A percentile compares a stretch with the other conserved stretches of the same genome.
These are phyloP conservation scores for Anser brachyrhynchus DNA, from an alignment of 2,113 vertebrate species.

Conservation along the genomic window DNA sequence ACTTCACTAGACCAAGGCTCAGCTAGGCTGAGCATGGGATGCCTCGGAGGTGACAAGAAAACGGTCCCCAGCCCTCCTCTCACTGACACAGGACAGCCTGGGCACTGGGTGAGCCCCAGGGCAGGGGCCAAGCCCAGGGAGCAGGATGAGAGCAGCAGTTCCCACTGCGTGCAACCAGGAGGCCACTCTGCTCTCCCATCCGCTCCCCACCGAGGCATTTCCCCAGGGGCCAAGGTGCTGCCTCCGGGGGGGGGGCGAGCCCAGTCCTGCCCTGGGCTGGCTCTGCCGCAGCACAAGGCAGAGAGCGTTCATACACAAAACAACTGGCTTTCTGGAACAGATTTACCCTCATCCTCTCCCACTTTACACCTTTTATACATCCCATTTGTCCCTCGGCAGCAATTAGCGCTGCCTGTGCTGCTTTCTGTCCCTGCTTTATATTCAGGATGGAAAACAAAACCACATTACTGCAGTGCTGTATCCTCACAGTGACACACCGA, in stretches of 20 bases:
- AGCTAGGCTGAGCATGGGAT: accelerated
- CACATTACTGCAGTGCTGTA: not conserved
- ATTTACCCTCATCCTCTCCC: not conserved
- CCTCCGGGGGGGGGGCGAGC: not conserved
- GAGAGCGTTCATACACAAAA: not conserved
- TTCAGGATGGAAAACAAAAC: not conserved
- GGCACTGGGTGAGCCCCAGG: not conserved
- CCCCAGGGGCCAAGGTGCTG: not conserved
- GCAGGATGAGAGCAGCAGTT: not conserved
- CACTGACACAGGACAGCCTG: accelerated
- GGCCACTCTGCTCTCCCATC: not conserved
- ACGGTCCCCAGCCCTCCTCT: not conserved
- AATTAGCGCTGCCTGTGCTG: not conserved
- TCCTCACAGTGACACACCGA: accelerated
- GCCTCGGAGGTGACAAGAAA: not conserved
- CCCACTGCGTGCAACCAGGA: not conserved
- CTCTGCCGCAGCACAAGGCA: accelerated
- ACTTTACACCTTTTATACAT: not conserved
- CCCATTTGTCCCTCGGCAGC: not conserved
- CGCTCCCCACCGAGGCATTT: not conserved
- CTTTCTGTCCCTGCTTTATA: not conserved
- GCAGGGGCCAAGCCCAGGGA: not conserved
- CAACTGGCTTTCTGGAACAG: accelerated
- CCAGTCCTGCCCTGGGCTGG: not conserved
- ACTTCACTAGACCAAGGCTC: not conserved